These are phyloP conservation scores for Ailurus styani DNA, from an alignment of 2,113 vertebrate species.

Conservation along the genomic window DNA sequence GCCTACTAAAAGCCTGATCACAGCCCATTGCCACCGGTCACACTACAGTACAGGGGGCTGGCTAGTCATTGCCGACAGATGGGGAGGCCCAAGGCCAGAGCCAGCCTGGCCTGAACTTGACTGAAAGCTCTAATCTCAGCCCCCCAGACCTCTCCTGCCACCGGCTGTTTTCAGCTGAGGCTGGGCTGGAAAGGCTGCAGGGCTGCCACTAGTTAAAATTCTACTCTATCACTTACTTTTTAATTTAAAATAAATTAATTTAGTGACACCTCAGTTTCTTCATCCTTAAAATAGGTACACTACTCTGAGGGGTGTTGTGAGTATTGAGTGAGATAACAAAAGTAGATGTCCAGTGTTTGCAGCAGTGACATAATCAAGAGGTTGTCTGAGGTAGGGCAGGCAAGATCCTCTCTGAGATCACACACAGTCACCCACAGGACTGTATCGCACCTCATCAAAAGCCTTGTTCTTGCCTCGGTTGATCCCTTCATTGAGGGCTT, in stretches of 20 bases:
- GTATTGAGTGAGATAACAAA: background rate
- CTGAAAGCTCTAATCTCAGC: background rate
- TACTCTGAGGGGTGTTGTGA: background rate
- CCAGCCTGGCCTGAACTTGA: background rate
- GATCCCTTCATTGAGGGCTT: slow-evolving; percentile 92
- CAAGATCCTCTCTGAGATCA: background rate
- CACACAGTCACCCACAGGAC: background rate
- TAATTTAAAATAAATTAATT: background rate
- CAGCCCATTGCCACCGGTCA: background rate
- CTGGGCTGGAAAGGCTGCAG: background rate
- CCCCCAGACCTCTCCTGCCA: background rate
- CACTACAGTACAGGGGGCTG: background rate
- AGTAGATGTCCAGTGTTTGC: background rate
- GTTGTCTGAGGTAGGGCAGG: background rate
- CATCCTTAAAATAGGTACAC: background rate
- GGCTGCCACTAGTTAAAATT: background rate
- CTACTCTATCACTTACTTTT: background rate
- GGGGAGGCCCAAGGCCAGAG: background rate
- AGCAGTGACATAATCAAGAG: background rate
- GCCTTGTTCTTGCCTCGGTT: slow-evolving; percentile 93
- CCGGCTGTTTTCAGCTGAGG: background rate
- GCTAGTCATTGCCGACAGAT: background rate
- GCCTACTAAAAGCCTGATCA: background rate
- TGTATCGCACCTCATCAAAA: slow-evolving; percentile 90
- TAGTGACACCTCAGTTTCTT: slow-evolving; percentile 17